Conservation (phyloP, 2,797 vertebrate genomes). For the Lagodon rhomboides region DNA sequence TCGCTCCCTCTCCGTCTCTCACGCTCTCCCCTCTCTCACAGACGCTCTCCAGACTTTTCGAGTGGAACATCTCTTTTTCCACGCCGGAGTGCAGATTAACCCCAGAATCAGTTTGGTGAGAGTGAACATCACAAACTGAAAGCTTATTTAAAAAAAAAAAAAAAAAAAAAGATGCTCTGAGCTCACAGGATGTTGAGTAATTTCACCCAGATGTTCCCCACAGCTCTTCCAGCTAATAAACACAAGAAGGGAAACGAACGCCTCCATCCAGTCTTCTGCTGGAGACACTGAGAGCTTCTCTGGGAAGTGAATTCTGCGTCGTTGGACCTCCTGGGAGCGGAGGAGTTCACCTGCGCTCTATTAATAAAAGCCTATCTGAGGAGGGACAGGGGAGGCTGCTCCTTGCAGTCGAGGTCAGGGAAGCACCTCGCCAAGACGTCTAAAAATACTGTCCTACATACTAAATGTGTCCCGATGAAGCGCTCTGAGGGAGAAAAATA, state of each 20-base stretch:
- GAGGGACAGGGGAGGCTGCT: slow-evolving; percentile 48
- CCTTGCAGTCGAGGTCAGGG: slow-evolving; percentile 66
- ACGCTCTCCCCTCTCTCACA: slow-evolving; percentile 48
- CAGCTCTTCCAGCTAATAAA: slow-evolving; percentile 73
- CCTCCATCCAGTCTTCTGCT: slow-evolving; percentile 31
- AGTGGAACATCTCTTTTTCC: slow-evolving; percentile 66
- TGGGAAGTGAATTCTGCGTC: slow-evolving; percentile 19
- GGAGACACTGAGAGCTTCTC: slow-evolving; percentile 32
- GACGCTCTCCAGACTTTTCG: slow-evolving; percentile 57
- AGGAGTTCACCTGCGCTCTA: slow-evolving; percentile 64
- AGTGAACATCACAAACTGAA: slow-evolving; percentile 44
- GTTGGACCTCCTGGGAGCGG: slow-evolving; percentile 30
- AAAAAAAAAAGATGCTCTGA: slow-evolving; percentile 34
- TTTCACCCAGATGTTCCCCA: slow-evolving; percentile 79
- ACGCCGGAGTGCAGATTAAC: slow-evolving; percentile 54
- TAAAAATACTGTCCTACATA: slow-evolving; percentile 87
- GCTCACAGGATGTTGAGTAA: slow-evolving; percentile 79
- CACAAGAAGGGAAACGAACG: slow-evolving; percentile 52
- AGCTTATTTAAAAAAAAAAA: slow-evolving; percentile 24
- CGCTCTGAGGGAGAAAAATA: background rate
- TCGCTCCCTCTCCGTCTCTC: slow-evolving; percentile 43
- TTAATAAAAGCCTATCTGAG: slow-evolving; percentile 48
- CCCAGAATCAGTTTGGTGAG: slow-evolving; percentile 50
- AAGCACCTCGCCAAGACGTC: slow-evolving; percentile 68
- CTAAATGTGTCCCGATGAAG: slow-evolving; percentile 39